These are phyloP conservation scores for Metacarcinus magister DNA, from an alignment of 2,888 invertebrate species.

Conservation along the genomic window DNA sequence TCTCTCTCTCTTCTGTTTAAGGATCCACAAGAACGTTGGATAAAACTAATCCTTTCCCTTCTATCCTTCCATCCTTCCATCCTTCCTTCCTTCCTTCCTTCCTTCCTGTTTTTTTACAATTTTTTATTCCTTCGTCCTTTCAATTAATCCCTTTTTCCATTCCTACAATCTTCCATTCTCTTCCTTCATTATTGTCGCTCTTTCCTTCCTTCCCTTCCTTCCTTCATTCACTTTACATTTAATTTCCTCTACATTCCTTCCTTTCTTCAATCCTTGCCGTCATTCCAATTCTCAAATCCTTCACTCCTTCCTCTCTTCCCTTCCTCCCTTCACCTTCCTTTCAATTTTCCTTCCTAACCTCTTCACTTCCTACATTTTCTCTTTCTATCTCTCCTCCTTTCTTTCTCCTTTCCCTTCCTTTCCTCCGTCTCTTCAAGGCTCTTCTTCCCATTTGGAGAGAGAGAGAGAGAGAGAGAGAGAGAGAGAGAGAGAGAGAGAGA, in stretches of 20 bases:
- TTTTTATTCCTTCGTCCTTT: background rate
- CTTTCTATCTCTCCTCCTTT: background rate
- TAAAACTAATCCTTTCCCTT: background rate
- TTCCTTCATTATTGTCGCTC: background rate
- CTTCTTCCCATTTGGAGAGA: background rate
- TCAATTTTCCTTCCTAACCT: background rate
- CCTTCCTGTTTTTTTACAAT: background rate
- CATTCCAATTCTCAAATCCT: background rate
- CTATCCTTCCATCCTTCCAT: background rate
- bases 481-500: background rate
- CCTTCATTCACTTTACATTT: background rate
- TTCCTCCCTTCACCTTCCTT: background rate
- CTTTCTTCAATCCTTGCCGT: background rate
- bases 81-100: background rate
- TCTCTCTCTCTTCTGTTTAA: conserved; percentile 2
- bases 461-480: background rate
- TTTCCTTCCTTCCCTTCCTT: background rate
- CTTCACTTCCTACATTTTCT: background rate
- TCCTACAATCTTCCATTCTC: too few species aligned
- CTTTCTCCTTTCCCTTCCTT: background rate
- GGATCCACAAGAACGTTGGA: background rate
- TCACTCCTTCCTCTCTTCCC: background rate
- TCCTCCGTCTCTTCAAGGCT: background rate
- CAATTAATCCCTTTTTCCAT: background rate
- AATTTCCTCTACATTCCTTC: background rate